phyloP scores from a whole-genome alignment of 2,797 vertebrate species.

The Hemitrygon akajei region DNA sequence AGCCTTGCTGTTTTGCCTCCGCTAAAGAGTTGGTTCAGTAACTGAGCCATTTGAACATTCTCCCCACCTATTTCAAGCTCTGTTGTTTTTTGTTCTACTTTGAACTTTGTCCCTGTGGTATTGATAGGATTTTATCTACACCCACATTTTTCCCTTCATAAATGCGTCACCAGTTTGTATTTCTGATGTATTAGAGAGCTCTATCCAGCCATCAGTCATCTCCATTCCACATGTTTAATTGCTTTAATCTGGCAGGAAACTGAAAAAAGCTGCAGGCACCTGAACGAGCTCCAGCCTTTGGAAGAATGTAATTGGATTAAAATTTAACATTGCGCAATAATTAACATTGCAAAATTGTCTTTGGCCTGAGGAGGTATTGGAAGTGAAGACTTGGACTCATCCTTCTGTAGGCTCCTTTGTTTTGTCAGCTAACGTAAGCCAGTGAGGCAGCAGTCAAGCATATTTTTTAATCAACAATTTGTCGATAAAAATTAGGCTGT shows the following conservation, averaged over 20 bases:
- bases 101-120: background rate
- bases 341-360: background rate
- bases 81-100: background rate
- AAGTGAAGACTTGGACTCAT: background rate
- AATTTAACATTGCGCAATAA: background rate
- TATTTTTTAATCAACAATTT: background rate
- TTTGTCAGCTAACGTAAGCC: background rate
- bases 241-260: slow-evolving; percentile 20
- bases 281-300: background rate
- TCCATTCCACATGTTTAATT: slow-evolving; percentile 7
- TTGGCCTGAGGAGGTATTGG: too few relatives aligned
- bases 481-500: background rate
- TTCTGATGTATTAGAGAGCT: background rate
- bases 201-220: slow-evolving; percentile 5
- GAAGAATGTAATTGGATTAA: background rate
- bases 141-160: background rate
- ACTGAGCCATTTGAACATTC: too few relatives aligned
- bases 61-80: background rate
- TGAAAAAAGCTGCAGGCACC: background rate
- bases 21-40: too few relatives aligned
- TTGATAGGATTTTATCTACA: background rate
- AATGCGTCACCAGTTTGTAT: background rate
- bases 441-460: background rate
- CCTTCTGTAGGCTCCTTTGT: background rate
- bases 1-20: too few relatives aligned